Evolutionary conservation across 2,888 invertebrate species (phyloP).

Genomic region (Megaustenia siamemsis): DNA sequence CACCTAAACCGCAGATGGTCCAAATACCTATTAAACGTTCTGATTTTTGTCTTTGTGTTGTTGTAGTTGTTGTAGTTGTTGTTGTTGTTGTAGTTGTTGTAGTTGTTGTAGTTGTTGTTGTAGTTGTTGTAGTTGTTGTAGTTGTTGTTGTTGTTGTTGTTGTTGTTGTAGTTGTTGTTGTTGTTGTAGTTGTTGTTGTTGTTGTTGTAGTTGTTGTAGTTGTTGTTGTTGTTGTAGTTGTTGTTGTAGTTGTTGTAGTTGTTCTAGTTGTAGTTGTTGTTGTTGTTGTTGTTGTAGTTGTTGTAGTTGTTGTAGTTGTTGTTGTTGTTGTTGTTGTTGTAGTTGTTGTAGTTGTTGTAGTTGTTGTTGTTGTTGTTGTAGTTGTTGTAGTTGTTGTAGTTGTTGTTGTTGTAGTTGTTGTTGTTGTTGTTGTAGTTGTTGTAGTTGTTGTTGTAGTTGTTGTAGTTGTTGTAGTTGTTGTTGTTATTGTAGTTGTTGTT

Average conservation of each 20-base stretch:
- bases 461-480: background rate
- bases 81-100: background rate
- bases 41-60: too few species aligned
- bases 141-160: background rate
- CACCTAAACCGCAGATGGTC: too few species aligned
- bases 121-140: slow-evolving; percentile 33
- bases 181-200: too few species aligned
- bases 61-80: background rate
- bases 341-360: slow-evolving; percentile 6
- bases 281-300: slow-evolving; percentile 20
- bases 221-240: background rate
- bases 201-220: background rate
- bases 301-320: slow-evolving; percentile 9
- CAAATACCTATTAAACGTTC: too few species aligned
- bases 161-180: too few species aligned
- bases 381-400: too few species aligned
- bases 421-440: too few species aligned
- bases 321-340: slow-evolving; percentile 3
- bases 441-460: background rate
- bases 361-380: background rate
- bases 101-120: slow-evolving; percentile 29
- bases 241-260: slow-evolving; percentile 7
- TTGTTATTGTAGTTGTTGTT: too few species aligned
- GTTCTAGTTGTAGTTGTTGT: slow-evolving; percentile 34
- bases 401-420: too few species aligned